phyloP scores from a whole-genome alignment of 2,113 vertebrate species.

The Phainopepla nitens region DNA sequence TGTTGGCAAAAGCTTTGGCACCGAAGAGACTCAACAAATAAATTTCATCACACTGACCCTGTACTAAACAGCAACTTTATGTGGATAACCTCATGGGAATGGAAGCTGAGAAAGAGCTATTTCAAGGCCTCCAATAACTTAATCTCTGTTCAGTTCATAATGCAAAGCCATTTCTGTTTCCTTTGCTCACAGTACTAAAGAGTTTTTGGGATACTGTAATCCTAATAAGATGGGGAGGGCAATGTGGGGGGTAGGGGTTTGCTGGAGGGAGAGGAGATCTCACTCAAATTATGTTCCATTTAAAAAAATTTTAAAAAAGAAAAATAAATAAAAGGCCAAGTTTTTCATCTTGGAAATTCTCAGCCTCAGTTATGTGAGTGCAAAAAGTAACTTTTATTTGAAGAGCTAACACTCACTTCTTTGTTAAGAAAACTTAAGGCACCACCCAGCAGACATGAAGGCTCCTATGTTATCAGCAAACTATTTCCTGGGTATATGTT shows the following conservation, averaged over 20 bases:
- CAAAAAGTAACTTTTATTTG: conserved; percentile 76
- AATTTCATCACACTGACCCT: conserved; percentile 79
- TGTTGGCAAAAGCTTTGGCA: conserved; percentile 76
- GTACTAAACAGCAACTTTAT: conserved; percentile 73
- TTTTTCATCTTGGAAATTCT: conserved; percentile 63
- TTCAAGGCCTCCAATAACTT: conserved; percentile 77
- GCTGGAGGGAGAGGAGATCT: conserved; percentile 58
- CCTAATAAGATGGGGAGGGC: conserved; percentile 29
- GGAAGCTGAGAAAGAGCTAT: conserved; percentile 78
- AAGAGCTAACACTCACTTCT: conserved; percentile 74
- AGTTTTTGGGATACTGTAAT: conserved; percentile 55
- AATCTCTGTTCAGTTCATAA: conserved; percentile 75
- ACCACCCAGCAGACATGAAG: conserved; percentile 77
- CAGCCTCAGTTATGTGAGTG: conserved; percentile 66
- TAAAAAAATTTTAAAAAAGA: conserved; percentile 6
- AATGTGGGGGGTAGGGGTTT: conserved; percentile 52
- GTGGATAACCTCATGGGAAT: conserved; percentile 76
- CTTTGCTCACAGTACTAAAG: conserved; percentile 50
- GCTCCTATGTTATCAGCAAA: conserved; percentile 81
- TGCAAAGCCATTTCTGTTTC: conserved; percentile 70
- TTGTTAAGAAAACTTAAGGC: conserved; percentile 78
- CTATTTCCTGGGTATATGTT: conserved; percentile 74
- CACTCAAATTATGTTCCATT: conserved; percentile 64
- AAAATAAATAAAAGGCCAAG: conserved; percentile 52
- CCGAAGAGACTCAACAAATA: conserved; percentile 82